Base-by-base conservation (phyloP, 1,140 invertebrate genomes). In the Drosophila sp. region DNA sequence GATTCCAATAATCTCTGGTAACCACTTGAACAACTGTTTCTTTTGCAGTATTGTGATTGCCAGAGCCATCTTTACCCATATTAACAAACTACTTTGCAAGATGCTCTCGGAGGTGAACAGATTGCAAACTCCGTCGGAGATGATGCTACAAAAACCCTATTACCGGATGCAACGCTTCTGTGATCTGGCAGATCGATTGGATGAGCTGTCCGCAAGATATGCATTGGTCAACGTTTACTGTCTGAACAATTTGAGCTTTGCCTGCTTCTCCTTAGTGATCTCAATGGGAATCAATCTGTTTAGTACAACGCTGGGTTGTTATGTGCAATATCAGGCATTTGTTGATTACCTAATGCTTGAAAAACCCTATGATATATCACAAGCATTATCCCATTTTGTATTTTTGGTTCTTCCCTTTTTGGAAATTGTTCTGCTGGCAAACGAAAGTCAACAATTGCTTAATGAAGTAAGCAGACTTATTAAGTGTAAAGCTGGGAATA, bases 91-190 rank as follows among this genome's bases (percentile, higher is more conserved):
- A 13, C 32, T 53, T 1, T 1, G 8, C 7, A 9, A 18, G 4
- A 53, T 36, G 4, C 16, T 53, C 7, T 7, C 4, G 13, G 50
- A 53, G 13, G 50, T 53, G 8, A 53, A 53, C 16, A 16, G 50
- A 36, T 7, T 53, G 50, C 50, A 53, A n/a, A 53, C 29, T 4
- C 50, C 50, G 0, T 5, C 16, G 4, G 32, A 53, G 50, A 53
- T 53, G 50, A 5, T 0, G 0, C 32, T 53, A 2, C 50, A 53
- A 5, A 53, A 53, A 2, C 32, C 29, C 13, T 53, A 34, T 7
- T 53, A 53, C 11, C 50, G 50, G 4, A 53, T 53, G 50, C 50
- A 53, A 18, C 50, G 50, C 29, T 53, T 53, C 32, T 53, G 50
- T 29, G 50, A 53, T 14, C 27, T 53, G 14, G 50, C 50, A 8